Evolutionary conservation across 2,797 vertebrate species (phyloP).

Genomic region (Neosalanx taihuensis): DNA sequence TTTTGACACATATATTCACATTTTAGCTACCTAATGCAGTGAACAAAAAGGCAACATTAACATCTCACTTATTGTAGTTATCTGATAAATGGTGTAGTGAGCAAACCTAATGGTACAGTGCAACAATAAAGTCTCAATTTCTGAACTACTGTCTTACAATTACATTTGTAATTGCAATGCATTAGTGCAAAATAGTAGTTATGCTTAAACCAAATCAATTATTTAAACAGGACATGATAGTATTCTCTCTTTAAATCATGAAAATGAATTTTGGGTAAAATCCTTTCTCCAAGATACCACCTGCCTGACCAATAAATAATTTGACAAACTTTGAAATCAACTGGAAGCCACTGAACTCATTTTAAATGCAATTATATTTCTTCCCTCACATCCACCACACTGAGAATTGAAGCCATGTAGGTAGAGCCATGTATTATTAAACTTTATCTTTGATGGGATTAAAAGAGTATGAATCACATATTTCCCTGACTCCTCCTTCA

Average conservation of each 20-base stretch:
- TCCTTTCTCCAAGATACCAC: conserved; percentile 27
- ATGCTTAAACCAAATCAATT: conserved; percentile 3
- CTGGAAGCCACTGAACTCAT: conserved; percentile 31
- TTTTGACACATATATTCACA: too few species aligned
- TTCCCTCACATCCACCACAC: conserved; percentile 1
- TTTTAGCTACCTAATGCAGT: too few species aligned
- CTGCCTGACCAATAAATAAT: conserved; percentile 41
- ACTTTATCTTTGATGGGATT: background rate
- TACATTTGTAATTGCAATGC: too few species aligned
- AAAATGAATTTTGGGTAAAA: conserved; percentile 32
- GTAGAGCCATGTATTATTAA: background rate
- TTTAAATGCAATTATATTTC: conserved; percentile 34
- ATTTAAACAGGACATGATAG: conserved; percentile 35
- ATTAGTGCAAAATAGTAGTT: too few species aligned
- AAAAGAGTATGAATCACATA: background rate
- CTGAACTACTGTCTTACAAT: too few species aligned
- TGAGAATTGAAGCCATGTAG: background rate
- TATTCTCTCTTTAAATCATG: conserved; percentile 26
- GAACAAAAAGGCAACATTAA: too few species aligned
- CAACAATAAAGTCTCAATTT: too few species aligned
- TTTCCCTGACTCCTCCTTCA: conserved; percentile 19
- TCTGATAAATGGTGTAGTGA: too few species aligned
- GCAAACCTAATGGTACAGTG: too few species aligned
- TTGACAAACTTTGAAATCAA: conserved; percentile 32
- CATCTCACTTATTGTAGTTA: too few species aligned